Evolutionary conservation across 1,140 invertebrate genomes (phyloP).

Genomic region (Diachasma alloeum): DNA sequence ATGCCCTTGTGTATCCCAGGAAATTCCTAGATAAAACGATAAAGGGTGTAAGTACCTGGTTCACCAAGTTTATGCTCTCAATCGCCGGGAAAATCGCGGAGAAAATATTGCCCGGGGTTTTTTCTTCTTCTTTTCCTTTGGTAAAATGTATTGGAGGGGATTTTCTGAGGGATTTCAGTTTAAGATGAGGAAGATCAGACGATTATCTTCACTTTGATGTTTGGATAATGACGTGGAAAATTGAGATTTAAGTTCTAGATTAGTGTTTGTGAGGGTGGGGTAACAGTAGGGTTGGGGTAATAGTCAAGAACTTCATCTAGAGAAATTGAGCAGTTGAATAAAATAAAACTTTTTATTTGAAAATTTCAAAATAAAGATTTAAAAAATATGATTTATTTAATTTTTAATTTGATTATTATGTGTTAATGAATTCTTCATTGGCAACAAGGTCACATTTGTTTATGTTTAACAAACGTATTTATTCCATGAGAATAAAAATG

Average conservation of each 20-base stretch:
- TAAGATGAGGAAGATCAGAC: background rate
- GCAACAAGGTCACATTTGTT: no score
- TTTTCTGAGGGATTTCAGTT: background rate
- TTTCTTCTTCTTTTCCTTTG: background rate
- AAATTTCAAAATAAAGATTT: no score
- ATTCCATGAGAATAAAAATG: no score
- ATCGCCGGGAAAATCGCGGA: background rate
- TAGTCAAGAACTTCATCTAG: no score
- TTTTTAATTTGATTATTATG: no score
- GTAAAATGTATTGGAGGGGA: background rate
- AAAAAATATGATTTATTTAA: no score
- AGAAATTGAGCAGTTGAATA: no score
- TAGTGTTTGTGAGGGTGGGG: no score
- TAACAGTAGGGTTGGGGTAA: no score
- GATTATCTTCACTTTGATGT: background rate
- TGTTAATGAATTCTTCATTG: no score
- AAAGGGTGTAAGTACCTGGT: background rate
- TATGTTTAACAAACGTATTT: no score
- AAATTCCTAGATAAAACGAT: slow-evolving; percentile 5
- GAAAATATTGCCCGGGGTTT: background rate
- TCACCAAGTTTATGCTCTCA: slow-evolving; percentile 2
- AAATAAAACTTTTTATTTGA: no score
- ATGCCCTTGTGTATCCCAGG: background rate
- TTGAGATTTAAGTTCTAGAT: background rate
- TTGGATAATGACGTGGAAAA: background rate